Evolutionary conservation across 2,888 invertebrate species (phyloP), one percentile per base, ranked within the genome.

Genomic region (Agrochola lota): DNA sequence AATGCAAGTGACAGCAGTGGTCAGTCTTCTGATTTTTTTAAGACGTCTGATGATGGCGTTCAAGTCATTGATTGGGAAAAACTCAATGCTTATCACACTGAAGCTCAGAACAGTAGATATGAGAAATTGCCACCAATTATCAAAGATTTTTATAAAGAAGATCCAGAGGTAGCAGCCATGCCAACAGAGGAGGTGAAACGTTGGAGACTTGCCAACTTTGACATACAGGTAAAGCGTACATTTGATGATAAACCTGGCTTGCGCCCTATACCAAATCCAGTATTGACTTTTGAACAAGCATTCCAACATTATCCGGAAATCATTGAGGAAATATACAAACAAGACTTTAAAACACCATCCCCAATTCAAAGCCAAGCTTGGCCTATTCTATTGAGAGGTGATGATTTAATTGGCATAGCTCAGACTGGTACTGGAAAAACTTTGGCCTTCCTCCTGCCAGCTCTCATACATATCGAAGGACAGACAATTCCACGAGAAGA

Each of bases 381-480:
- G 99, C 99, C 99, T 1, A 97, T 99, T 80, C 96, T 99, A 0
- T 95, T 99, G 63, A 97, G 98, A 90, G 99, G 99, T 0, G 97
- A 98, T 91, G 99, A 99, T 95, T 95, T 99, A 92, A 99, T 99
- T 93, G 99, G 99, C 15, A 99, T 99, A 85, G 99, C 99, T 0
- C 99, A 99, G 95, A 99, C 99, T 11, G 99, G 99, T 76, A 99
- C 99, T 30, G 99, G 99, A 0, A 99, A 99, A 96, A 99, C 99
- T 0, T 96, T 99, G 77, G 99, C 99, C 0, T 99, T 99, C 91
- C 95, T 99, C 1, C 93, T 99, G 74, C 99, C 99, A 15, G 99
- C 99, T 20, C 97, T 99, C 88, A 98, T 99, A 86, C 99, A 99
- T 92, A 99, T 99, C 81, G 99, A 99, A 85, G 98, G 98, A 1